Conservation (phyloP, 2,888 invertebrate genomes). For the Eustalomyia histrio region DNA sequence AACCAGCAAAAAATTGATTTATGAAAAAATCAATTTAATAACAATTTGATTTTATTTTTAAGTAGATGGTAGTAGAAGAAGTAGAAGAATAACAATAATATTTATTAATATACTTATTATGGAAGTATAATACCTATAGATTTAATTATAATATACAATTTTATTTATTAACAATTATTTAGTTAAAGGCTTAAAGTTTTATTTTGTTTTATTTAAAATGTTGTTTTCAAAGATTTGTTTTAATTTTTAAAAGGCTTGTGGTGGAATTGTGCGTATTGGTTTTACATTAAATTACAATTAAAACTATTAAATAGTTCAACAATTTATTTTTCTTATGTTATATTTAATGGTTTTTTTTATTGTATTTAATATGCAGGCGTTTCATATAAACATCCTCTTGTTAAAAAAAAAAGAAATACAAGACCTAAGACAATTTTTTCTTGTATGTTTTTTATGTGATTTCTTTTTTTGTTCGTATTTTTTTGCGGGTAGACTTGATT, state of each 20-base stretch:
- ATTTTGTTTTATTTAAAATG: slow-evolving; percentile 6
- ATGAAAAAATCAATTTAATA: slow-evolving; percentile 37
- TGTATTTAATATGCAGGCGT: background rate
- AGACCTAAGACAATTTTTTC: slow-evolving; percentile 42
- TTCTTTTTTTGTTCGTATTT: slow-evolving; percentile 7
- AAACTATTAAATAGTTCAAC: background rate
- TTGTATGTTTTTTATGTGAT: background rate
- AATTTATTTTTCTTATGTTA: background rate
- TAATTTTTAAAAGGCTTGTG: slow-evolving; percentile 41
- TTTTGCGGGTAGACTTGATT: slow-evolving; percentile 33
- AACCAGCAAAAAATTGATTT: slow-evolving; percentile 38
- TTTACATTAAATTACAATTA: background rate
- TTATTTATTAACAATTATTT: slow-evolving; percentile 9
- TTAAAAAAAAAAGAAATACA: background rate
- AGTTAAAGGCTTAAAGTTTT: slow-evolving; percentile 3
- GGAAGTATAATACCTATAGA: background rate
- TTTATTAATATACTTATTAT: background rate
- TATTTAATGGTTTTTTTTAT: slow-evolving; percentile 1
- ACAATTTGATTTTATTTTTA: slow-evolving; percentile 17
- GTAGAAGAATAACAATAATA: background rate
- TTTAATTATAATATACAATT: background rate
- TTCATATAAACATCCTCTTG: background rate
- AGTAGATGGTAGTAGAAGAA: background rate
- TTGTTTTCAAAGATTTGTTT: slow-evolving; percentile 14
- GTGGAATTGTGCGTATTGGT: slow-evolving; percentile 54